phyloP scores from a whole-genome alignment of 2,888 invertebrate species.

The Drosophila sordidapex region DNA sequence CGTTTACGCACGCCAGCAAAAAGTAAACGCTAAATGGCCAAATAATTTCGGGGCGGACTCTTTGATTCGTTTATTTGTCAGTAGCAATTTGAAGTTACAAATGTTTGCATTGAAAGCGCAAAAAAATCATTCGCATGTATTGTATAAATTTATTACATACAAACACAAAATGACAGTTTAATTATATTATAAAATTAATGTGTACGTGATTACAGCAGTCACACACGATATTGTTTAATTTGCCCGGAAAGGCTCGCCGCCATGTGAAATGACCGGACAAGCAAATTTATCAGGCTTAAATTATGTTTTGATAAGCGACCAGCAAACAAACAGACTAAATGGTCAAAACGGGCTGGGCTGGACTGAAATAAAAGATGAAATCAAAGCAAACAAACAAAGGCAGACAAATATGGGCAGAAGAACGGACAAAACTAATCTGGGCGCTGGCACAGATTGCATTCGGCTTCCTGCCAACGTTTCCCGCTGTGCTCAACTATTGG shows the following conservation, averaged over 20 bases:
- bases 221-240: slow-evolving; percentile 63
- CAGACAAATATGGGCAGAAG: slow-evolving; percentile 39
- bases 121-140: slow-evolving; percentile 43
- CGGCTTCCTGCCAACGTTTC: slow-evolving; percentile 4
- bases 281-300: slow-evolving; percentile 56
- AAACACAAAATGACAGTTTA: neutral
- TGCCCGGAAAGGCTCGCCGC: slow-evolving; percentile 31
- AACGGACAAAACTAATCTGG: slow-evolving; percentile 22
- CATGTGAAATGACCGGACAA: slow-evolving; percentile 42
- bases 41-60: slow-evolving; percentile 23
- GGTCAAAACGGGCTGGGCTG: slow-evolving; percentile 7
- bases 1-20: slow-evolving; percentile 18
- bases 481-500: slow-evolving; percentile 9
- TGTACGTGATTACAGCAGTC: slow-evolving; percentile 34
- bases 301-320: slow-evolving; percentile 63
- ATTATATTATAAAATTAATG: slow-evolving; percentile 8
- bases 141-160: neutral
- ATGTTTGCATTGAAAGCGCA: slow-evolving; percentile 30
- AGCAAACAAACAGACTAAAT: slow-evolving; percentile 33
- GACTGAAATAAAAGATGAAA: slow-evolving; percentile 62
- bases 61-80: slow-evolving; percentile 4
- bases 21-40: neutral
- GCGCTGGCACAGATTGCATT: slow-evolving; percentile 29
- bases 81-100: slow-evolving; percentile 26
- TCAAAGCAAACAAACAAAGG: slow-evolving; percentile 54